Evolutionary conservation across 2,113 vertebrate species (phyloP), one percentile per base, ranked within the genome.

Genomic region (Silurus meridionalis): DNA sequence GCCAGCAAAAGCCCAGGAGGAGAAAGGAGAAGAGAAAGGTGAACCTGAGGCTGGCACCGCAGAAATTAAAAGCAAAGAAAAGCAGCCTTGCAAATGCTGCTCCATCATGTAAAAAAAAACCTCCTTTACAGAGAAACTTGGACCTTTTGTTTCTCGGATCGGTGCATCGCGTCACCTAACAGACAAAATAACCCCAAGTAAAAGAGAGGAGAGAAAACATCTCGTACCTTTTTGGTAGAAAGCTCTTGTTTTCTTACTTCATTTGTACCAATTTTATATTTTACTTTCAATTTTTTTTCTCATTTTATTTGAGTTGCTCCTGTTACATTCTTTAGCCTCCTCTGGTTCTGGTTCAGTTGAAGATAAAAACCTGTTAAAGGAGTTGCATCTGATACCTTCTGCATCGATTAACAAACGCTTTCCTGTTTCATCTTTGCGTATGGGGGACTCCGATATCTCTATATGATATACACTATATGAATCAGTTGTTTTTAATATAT

Each of bases 11-110:
- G 87, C 88, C 46, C 92, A 94, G 8, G 94, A 94, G 85, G 85
- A 66, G 0, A 85, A 85, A 0, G 92, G 90, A 57, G 92, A 92
- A 81, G 92, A 93, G 37, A 37, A 37, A 37, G 90, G 79, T 0
- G 91, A 88, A 0, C 66, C 91, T 88, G 93, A 93, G 0, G 91
- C 90, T 80, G 93, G 92, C 82, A 90, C 81, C 3, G 93, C 93
- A 79, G 94, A 95, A 89, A 88, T 95, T 4, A 96, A 96, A 87
- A 85, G 90, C 92, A 97, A 98, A 94, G 91, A 94, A 88, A 97
- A 98, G 92, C 95, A 96, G 90, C 96, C 95, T 2, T 98, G 97
- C 92, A 97, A 97, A 92, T 98, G 98, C 93, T 99, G 98, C 91
- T 95, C 93, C 2, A 90, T 99, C 90, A 98, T 99, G 98, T 99